Conservation (phyloP, 2,113 vertebrate genomes). For the Azemiops feae region DNA sequence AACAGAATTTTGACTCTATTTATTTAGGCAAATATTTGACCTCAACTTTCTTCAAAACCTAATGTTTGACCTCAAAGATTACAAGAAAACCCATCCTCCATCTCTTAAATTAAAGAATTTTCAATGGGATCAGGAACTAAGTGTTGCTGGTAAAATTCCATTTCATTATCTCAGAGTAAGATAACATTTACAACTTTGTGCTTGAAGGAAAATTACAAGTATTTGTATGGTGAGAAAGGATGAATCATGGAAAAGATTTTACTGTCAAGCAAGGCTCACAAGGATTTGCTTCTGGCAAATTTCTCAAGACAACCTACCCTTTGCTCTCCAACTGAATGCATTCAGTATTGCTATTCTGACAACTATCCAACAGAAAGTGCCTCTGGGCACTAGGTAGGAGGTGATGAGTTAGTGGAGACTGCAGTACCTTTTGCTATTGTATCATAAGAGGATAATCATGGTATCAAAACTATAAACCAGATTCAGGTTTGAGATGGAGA, state of each 20-base stretch:
- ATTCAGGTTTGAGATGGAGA: neutral
- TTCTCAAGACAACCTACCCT: slow-evolving; percentile 28
- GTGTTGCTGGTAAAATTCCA: slow-evolving; percentile 21
- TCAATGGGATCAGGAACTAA: neutral
- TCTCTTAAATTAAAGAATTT: neutral
- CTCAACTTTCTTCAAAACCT: fast-evolving
- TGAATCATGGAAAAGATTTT: neutral
- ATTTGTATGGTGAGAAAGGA: neutral
- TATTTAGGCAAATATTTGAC: slow-evolving; percentile 38
- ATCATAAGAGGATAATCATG: neutral
- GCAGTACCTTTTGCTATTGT: slow-evolving; percentile 6
- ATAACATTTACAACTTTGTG: slow-evolving; percentile 40
- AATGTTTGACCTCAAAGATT: slow-evolving; percentile 28
- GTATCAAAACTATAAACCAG: neutral
- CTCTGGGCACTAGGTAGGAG: slow-evolving; percentile 32
- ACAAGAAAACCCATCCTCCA: slow-evolving; percentile 25
- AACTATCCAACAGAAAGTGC: slow-evolving; percentile 21
- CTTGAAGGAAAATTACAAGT: neutral
- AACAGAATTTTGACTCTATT: slow-evolving; percentile 36
- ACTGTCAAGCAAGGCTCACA: neutral
- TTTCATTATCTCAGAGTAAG: slow-evolving; percentile 14
- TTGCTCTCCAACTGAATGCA: slow-evolving; percentile 13
- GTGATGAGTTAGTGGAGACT: neutral
- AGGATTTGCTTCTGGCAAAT: slow-evolving; percentile 15
- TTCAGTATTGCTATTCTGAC: slow-evolving; percentile 29